These are phyloP conservation scores for Atlantisia rogersi DNA, from an alignment of 2,113 vertebrate genomes.

Conservation along the genomic window DNA sequence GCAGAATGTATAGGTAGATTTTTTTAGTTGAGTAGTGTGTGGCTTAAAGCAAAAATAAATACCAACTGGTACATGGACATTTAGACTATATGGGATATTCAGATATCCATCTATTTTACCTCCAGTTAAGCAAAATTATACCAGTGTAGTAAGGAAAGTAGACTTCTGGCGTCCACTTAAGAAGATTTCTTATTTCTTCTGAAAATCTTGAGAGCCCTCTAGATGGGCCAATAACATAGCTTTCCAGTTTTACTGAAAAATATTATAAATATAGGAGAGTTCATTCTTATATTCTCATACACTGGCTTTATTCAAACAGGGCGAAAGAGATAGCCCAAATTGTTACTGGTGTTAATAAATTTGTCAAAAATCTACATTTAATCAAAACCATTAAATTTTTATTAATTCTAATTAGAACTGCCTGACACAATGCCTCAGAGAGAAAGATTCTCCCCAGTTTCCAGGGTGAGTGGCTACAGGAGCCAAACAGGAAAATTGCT, in stretches of 20 bases:
- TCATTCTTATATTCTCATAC: background rate
- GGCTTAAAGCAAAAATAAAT: constrained; percentile 1
- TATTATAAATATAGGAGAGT: background rate
- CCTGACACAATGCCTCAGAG: background rate
- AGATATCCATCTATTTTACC: background rate
- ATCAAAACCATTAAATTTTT: background rate
- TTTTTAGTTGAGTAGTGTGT: background rate
- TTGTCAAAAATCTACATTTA: background rate
- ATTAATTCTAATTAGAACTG: background rate
- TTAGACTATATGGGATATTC: background rate
- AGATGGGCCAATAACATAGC: background rate
- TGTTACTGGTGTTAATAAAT: background rate
- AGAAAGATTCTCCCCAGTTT: background rate
- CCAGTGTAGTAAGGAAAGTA: background rate
- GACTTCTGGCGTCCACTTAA: background rate
- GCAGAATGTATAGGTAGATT: constrained; percentile 29
- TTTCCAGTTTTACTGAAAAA: background rate
- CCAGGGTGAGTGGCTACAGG: background rate
- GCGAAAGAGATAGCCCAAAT: background rate
- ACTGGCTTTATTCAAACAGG: background rate
- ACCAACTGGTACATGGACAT: background rate
- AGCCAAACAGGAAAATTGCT: background rate
- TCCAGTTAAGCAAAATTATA: background rate
- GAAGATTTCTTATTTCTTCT: background rate
- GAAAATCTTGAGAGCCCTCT: background rate